Base-by-base conservation (phyloP, 1,140 invertebrate species). In the Drosophila suzukii region DNA sequence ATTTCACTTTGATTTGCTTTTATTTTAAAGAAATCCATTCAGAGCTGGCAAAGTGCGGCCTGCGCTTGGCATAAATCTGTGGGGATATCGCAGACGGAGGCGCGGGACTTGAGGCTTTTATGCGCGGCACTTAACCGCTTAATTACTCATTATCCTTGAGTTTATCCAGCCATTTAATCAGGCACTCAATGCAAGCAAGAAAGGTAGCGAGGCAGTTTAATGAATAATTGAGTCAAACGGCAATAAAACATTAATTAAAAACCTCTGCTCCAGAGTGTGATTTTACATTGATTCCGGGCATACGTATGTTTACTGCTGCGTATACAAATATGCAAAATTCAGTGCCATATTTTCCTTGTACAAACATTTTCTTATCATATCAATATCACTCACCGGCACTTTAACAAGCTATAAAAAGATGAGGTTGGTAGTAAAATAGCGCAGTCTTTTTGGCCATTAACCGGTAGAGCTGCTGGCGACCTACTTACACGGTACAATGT, bases 1-100 rank as follows among this genome's bases (percentile, higher is more conserved):
- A 68, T 76, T 84, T 57, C 60, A 71, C 58, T 67, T 77, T 80
- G 66, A 67, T 84, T 84, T 75, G 54, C 30, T 43, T 74, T 65
- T 67, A 60, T 51, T 75, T 75, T 75, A 34, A 76, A 70, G 53
- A 47, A 57, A 71, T 71, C 67, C 67, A 71, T 71, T 71, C 67
- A 56, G 10, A 8, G 36, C 27, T 43, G 47, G 27, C 32, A 27
- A 50, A 59, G 41, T 43, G 51, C 36, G 53, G 51, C 12, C 30
- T 44, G 47, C 34, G 74, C 46, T 34, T 61, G 57, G 71, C 71
- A 84, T 80, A 76, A 83, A 67, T 81, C 58, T 65, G 30, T 32
- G 32, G 44, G 36, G 27, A 49, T 38, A 49, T 38, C 17, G 55
- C 36, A 41, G 30, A 41, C 43, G 63, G 20, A 32, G 49, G n/a